Evolutionary conservation across 1,140 invertebrate genomes (phyloP).

Genomic region (Fopius arisanus): DNA sequence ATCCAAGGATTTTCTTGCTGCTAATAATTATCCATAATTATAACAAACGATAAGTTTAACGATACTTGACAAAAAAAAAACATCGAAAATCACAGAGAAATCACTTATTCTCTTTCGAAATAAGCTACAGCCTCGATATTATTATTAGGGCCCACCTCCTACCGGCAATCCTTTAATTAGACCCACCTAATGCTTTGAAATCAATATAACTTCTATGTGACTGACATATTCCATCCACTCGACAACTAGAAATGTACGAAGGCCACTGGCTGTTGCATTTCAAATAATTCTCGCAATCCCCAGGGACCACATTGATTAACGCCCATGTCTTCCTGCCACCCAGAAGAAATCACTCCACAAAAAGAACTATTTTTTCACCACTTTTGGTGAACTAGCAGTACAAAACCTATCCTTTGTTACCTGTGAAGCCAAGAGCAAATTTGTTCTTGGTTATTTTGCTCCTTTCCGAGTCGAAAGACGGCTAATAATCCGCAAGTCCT

Average conservation of each 20-base stretch:
- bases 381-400: too few species aligned
- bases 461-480: constrained; percentile 89
- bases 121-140: too few species aligned
- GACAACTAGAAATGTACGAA: background rate
- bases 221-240: background rate
- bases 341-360: too few species aligned
- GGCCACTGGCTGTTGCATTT: background rate
- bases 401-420: too few species aligned
- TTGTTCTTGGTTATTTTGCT: constrained; percentile 92
- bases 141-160: background rate
- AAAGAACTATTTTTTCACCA: too few species aligned
- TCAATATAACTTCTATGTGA: background rate
- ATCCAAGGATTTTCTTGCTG: too few species aligned
- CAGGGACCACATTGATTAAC: background rate
- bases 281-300: background rate
- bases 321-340: background rate
- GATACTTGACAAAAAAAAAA: too few species aligned
- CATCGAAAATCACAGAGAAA: background rate
- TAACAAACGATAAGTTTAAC: too few species aligned
- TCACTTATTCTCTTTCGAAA: too few species aligned
- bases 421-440: constrained; percentile 91
- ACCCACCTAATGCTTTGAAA: constrained; percentile 1
- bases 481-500: constrained; percentile 91
- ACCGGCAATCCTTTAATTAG: background rate
- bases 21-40: too few species aligned